Base-by-base conservation (phyloP, 2,888 invertebrate species). In the Leucophenga maculata region DNA sequence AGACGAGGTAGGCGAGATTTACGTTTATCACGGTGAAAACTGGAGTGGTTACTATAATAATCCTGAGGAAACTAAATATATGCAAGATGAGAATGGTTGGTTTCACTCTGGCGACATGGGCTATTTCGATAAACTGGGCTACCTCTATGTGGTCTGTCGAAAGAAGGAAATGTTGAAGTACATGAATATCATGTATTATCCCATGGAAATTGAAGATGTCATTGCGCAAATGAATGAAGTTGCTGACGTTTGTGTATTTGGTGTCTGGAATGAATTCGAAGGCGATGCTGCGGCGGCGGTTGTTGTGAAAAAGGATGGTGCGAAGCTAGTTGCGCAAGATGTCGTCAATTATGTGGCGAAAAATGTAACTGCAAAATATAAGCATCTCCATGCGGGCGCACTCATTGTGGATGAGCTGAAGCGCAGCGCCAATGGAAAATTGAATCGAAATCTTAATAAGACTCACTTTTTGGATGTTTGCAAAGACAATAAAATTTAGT, bases 61-160 rank as follows among this genome's bases (percentile, higher is more conserved):
- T 69, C 71, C 71, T 0, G 72, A 67, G 22, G 82, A 77, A 13
- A 80, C 82, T 0, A 46, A 32, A 14, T 18, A 64, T 1, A 72
- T 74, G 0, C 73, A 77, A 1, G 82, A 84, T 57, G 39, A 46
- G 0, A 74, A 86, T 3, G 77, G 77, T 8, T 87, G 83, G 84
- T 65, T 84, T n/a, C 78, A 78, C 6, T 80, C 83, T 4, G 87
- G 87, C 4, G 87, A 87, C 70, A 44, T 86, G 13, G 87, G 86
- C 3, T 80, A 80, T 59, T 78, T 86, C 60, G 85, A 86, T 69
- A 71, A 78, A 6, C 79, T 81, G 8, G 84, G 83, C 4, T 72
- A 73, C 72, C 62, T 84, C 1, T 80, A 69, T 72, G 54, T 84
- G 3, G 70, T 74, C 6, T 86, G 77, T 69, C 77, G 87, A 0